Base-by-base conservation (phyloP, 2,888 invertebrate genomes). In the Agrotis exclamationis region DNA sequence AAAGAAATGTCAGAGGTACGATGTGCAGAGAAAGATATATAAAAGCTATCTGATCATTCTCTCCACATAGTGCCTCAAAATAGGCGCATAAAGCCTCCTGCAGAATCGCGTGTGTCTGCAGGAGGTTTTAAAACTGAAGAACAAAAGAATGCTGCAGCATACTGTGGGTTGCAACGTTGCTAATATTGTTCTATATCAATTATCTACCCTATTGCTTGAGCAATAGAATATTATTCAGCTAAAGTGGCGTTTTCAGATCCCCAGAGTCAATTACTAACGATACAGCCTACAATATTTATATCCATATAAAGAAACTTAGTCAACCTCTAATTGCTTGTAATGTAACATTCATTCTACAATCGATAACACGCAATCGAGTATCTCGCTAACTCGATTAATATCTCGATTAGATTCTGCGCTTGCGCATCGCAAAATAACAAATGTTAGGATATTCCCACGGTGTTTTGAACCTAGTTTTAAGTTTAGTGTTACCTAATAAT, bases 391-490 rank as follows among this genome's bases (percentile, higher is more conserved):
- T 80, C 78, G 85, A 85, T 85, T 79, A 74, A 76, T 82, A 85
- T 86, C 85, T 86, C 86, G 86, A 85, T 87, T 84, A 87, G 87
- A 88, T 87, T 75, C 83, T 80, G 85, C 70, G 82, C 76, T 87
- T 85, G 83, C 82, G 83, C 87, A 88, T 87, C 70, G 63, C 48
- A 57, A 80, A 72, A 56, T n/a, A 56, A 33, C 77, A 87, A 91
- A 90, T 90, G 91, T 86, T 91, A 89, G 83, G 73, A 79, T 88
- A 88, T 88, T 89, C 88, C 84, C 89, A 89, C 89, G 88, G 54
- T 71, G 63, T 70, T 71, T 45, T 54, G 45, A 60, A 74, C 65
- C 80, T 59, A 69, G 53, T 44, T 76, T 51, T 64, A 44, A 54
- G 54, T 20, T 58, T 70, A 65, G 58, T 68, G 60, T 68, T 81